These are phyloP conservation scores for Eclectus roratus DNA, from an alignment of 2,113 vertebrate genomes.

Conservation along the genomic window DNA sequence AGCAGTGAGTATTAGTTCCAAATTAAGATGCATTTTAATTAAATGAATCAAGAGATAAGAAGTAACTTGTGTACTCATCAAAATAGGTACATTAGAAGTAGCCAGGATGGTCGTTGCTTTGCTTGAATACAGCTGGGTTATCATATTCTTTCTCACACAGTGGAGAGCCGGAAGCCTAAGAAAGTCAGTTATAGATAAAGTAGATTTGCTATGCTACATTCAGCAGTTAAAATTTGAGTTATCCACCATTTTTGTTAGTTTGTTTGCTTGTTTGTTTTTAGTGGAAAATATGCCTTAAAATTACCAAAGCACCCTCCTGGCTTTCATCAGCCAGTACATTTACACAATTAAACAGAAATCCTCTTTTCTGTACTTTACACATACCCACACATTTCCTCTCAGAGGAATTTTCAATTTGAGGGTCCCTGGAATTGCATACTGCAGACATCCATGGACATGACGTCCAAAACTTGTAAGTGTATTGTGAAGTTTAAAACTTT, in stretches of 20 bases:
- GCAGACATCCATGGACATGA: neutral
- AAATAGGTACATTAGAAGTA: neutral
- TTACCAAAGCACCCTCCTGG: neutral
- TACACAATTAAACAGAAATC: neutral
- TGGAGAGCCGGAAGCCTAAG: neutral
- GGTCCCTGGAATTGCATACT: neutral
- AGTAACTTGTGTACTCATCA: neutral
- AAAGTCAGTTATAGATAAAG: neutral
- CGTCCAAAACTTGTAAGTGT: neutral
- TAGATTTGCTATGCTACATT: neutral
- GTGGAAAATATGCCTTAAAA: neutral
- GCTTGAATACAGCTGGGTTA: neutral
- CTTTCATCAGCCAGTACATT: neutral
- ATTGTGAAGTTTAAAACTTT: neutral
- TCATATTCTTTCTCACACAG: neutral
- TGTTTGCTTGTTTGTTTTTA: neutral
- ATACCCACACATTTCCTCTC: neutral
- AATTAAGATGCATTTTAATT: neutral
- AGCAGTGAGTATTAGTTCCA: neutral
- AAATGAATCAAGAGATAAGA: neutral
- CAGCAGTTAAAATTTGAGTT: neutral
- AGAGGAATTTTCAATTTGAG: neutral
- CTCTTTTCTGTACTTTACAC: neutral
- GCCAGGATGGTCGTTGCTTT: neutral
- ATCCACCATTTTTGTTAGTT: neutral